Evolutionary conservation across 2,797 vertebrate species (phyloP).

Genomic region (Todus mexicanus): DNA sequence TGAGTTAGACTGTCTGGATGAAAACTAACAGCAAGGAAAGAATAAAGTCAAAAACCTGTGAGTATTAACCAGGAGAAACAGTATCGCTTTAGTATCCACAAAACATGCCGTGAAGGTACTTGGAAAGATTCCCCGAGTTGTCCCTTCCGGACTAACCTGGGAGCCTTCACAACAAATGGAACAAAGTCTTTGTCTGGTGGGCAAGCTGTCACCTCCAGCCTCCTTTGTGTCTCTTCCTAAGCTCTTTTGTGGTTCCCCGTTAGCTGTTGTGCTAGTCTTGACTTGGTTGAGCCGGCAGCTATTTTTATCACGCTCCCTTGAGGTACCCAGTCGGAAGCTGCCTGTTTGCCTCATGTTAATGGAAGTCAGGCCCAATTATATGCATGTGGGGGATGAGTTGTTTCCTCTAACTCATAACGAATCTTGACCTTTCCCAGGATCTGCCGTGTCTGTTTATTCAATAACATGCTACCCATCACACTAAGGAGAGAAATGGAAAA

Average conservation of each 20-base stretch:
- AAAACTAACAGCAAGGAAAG: neutral
- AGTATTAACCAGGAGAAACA: neutral
- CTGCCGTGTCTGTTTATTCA: constrained; percentile 47
- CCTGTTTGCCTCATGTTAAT: constrained; percentile 12
- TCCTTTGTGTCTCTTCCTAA: neutral
- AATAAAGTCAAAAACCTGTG: rapidly evolving
- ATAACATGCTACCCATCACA: neutral
- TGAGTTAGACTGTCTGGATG: neutral
- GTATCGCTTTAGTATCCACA: neutral
- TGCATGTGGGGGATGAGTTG: neutral
- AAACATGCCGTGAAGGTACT: rapidly evolving
- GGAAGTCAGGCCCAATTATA: constrained; percentile 21
- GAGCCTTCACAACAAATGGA: neutral
- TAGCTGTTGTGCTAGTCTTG: neutral
- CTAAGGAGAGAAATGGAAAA: constrained; percentile 12
- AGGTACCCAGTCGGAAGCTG: constrained; percentile 1
- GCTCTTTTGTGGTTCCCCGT: neutral
- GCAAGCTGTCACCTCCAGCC: neutral
- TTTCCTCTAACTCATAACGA: constrained; percentile 46
- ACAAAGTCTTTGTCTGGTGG: neutral
- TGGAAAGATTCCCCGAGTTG: neutral
- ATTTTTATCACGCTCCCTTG: constrained; percentile 20
- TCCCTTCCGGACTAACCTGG: neutral
- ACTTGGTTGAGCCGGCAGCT: constrained; percentile 6
- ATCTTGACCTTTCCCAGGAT: constrained; percentile 57